Conservation (phyloP, 2,113 vertebrate species). For the Tautogolabrus adspersus region DNA sequence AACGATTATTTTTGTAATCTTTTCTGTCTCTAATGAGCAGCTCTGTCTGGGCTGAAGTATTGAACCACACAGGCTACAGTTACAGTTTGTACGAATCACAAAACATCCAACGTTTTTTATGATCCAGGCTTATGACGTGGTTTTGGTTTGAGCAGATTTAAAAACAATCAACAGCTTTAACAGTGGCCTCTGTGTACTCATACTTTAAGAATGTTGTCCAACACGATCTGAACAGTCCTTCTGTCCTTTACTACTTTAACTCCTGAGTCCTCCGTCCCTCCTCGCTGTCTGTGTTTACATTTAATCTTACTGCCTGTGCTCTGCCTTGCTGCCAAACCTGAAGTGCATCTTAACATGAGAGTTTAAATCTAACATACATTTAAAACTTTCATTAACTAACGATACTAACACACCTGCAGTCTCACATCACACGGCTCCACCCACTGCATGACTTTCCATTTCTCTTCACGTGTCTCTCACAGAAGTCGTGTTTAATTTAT, state of each 20-base stretch:
- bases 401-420: background rate
- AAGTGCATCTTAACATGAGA: slow-evolving; percentile 78
- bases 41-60: background rate
- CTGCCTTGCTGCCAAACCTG: slow-evolving; percentile 77
- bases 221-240: background rate
- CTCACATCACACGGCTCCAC: background rate
- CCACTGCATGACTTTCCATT: background rate
- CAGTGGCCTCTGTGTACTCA: background rate
- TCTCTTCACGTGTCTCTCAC: background rate
- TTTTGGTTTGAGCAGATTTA: background rate
- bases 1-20: background rate
- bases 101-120: background rate
- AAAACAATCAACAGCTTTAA: background rate
- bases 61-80: slow-evolving; percentile 6
- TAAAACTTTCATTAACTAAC: slow-evolving; percentile 18
- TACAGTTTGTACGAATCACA: background rate
- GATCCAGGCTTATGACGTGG: background rate
- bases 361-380: slow-evolving; percentile 24
- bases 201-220: background rate
- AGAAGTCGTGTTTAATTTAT: background rate
- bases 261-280: background rate
- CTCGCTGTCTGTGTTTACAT: slow-evolving; percentile 1
- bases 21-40: background rate
- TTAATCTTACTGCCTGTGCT: slow-evolving; percentile 24
- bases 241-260: background rate